Base-by-base conservation (phyloP, 2,888 invertebrate genomes). In the Chloromyia formosa region DNA sequence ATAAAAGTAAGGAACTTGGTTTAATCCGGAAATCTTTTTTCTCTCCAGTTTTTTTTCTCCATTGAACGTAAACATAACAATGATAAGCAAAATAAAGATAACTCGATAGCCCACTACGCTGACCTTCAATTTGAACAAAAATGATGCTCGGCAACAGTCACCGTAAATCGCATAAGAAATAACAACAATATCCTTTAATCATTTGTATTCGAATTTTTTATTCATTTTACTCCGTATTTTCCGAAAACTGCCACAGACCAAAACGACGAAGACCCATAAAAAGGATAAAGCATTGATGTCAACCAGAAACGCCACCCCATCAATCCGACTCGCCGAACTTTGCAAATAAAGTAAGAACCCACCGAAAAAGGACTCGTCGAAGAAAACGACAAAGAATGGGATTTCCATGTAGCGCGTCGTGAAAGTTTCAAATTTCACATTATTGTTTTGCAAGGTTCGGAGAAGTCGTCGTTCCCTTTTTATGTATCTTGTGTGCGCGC, bases 381-480 rank as follows among this genome's bases (percentile, higher is more conserved):
- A 35, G 27, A 35, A 49, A 49, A 49, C 16, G 49, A 49, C 16
- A 49, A 49, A 49, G 16, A 10, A 49, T 49, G 49, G 16, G 49
- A 49, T 49, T 49, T 49, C 16, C 49, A 49, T 49, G 49, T 56
- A 10, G 56, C 18, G 18, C 56, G 20, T 56, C 56, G 10, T 56
- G 16, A 56, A 56, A 56, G 18, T 56, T 56, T 16, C 22, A 20
- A 56, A 16, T 56, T 56, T 56, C 20, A 7, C 18, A 56, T 20
- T 56, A 56, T 56, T 56, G 56, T 56, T 56, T 56, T 18, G 56
- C 18, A 56, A n/a, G 49, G 14, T 49, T 49, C 7, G 27, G 27
- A 35, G 2, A 49, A n/a, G 2, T 49, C 16, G 12, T 49, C 56
- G 56, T 10, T 20, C 16, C 18, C 16, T 56, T 20, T 56, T 56